Percentiles rank a stretch among this genome's conserved stretches.
Conservation (phyloP, 2,113 vertebrate species). For the cat (Felis catus) region F.catus_Fca126_mat1.0 CM031411.1:110152001-110152500, state of each 20-base stretch:
- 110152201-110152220: slow-evolving; percentile 53
- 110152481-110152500: slow-evolving; percentile 78
- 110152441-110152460: slow-evolving; percentile 80
- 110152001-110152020: neutral
- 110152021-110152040: neutral
- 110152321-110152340: slow-evolving; percentile 80
- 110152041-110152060: neutral
- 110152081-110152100: slow-evolving; percentile 27
- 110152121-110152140: neutral
- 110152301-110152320: slow-evolving; percentile 46
- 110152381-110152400: slow-evolving; percentile 78
- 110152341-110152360: slow-evolving; percentile 69
- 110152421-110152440: slow-evolving; percentile 76
- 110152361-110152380: slow-evolving; percentile 80
- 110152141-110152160: slow-evolving; percentile 52
- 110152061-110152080: neutral
- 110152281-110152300: slow-evolving; percentile 37
- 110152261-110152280: slow-evolving; percentile 58
- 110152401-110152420: slow-evolving; percentile 73
- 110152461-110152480: slow-evolving; percentile 76
- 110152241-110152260: slow-evolving; percentile 35
- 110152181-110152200: slow-evolving; percentile 56
- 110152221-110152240: slow-evolving; percentile 47
- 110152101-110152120: slow-evolving; percentile 45
- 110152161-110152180: slow-evolving; percentile 63